These are phyloP conservation scores for Chloroceryle inda DNA, from an alignment of 2,797 vertebrate genomes.

Conservation along the genomic window DNA sequence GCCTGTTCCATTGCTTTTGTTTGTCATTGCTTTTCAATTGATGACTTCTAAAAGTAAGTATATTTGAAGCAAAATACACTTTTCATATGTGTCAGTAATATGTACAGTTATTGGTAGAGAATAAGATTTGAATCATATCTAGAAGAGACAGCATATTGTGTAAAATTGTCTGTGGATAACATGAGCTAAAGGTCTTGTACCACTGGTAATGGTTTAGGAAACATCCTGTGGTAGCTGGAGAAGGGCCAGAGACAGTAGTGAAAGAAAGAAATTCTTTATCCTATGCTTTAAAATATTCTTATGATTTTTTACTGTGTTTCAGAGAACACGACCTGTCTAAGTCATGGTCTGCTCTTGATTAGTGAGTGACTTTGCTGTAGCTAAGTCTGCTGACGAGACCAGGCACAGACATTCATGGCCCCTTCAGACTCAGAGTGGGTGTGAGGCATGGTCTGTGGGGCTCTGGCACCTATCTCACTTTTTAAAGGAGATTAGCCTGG, in stretches of 20 bases:
- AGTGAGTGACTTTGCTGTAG: not conserved
- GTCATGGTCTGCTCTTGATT: not conserved
- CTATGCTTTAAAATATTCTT: not conserved
- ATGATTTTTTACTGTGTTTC: not conserved
- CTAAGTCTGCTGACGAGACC: fast-evolving
- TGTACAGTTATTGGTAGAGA: not conserved
- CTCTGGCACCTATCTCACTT: not conserved
- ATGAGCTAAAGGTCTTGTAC: not conserved
- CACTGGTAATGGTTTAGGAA: not conserved
- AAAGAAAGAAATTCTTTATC: not conserved
- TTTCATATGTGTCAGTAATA: not conserved
- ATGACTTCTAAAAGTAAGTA: not conserved
- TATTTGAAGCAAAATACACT: not conserved
- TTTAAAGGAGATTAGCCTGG: not conserved
- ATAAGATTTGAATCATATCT: not conserved
- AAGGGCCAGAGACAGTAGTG: not conserved
- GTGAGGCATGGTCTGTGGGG: fast-evolving
- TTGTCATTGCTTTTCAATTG: not conserved
- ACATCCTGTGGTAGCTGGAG: not conserved
- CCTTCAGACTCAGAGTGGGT: not conserved
- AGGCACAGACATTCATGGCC: fast-evolving
- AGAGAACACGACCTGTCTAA: not conserved
- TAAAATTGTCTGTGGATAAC: not conserved
- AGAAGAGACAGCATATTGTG: not conserved
- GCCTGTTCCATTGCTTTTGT: not conserved